A percentile compares a stretch with the other conserved stretches of the same genome.
Evolutionary conservation across 2,888 invertebrate genomes (phyloP).

Genomic region (Stictocephala bisonia): DNA sequence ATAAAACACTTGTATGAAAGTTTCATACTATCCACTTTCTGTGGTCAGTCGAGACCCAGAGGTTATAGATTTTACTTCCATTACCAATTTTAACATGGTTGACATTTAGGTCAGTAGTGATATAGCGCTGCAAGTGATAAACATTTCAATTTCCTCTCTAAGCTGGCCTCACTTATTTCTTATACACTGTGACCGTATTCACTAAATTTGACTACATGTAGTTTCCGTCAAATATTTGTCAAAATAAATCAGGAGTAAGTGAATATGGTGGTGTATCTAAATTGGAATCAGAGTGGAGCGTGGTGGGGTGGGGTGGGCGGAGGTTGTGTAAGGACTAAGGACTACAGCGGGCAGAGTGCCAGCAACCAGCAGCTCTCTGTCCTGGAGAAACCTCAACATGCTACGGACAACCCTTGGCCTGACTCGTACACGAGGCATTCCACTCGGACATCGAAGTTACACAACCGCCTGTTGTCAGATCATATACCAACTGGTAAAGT

Average conservation of each 20-base stretch:
- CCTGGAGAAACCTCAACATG: slow-evolving; percentile 29
- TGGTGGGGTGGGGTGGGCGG: neutral
- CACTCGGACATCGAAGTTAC: too few species aligned
- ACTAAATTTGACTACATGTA: neutral
- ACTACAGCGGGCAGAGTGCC: slow-evolving; percentile 1
- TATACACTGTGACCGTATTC: slow-evolving; percentile 2
- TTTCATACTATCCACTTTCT: too few species aligned
- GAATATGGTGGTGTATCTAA: slow-evolving; percentile 24
- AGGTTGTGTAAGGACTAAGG: slow-evolving; percentile 21
- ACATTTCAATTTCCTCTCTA: neutral
- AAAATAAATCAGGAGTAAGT: slow-evolving; percentile 29
- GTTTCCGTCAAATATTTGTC: slow-evolving; percentile 19
- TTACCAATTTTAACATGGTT: too few species aligned
- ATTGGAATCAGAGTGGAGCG: slow-evolving; percentile 29
- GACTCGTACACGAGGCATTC: too few species aligned
- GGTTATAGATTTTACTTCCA: too few species aligned
- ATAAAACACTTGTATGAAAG: too few species aligned
- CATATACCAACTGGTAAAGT: too few species aligned
- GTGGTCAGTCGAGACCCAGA: too few species aligned
- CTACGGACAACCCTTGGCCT: too few species aligned
- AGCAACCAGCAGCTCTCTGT: slow-evolving; percentile 3
- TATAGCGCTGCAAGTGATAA: too few species aligned
- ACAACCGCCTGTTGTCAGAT: too few species aligned
- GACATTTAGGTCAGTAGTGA: too few species aligned
- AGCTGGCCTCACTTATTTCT: neutral